Conservation (phyloP, 2,888 invertebrate species). For the Pristionchus maxplancki region DNA sequence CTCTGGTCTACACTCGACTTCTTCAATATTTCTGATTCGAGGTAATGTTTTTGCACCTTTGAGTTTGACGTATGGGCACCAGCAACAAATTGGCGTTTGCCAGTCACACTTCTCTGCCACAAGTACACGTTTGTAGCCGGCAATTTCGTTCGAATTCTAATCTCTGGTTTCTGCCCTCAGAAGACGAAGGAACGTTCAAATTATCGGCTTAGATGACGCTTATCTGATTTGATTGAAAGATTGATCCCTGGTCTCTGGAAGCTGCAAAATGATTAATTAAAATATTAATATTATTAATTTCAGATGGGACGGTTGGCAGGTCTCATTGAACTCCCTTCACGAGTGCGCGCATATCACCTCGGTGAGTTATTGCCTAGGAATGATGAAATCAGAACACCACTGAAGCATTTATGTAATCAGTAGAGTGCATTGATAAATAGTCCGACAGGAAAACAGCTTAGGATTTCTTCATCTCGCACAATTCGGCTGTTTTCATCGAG, state of each 20-base stretch:
- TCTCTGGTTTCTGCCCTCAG: background rate
- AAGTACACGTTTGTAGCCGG: background rate
- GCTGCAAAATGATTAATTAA: background rate
- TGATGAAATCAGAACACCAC: too few relatives aligned
- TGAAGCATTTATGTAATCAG: background rate
- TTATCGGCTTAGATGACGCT: background rate
- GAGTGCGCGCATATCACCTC: slow-evolving; percentile 70
- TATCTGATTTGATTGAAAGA: background rate
- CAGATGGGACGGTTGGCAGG: slow-evolving; percentile 61
- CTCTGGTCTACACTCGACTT: slow-evolving; percentile 63
- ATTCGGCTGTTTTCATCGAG: too few relatives aligned
- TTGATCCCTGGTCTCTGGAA: background rate
- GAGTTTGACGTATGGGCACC: background rate
- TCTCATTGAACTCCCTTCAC: slow-evolving; percentile 61
- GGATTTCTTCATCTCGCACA: background rate
- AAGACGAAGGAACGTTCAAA: background rate
- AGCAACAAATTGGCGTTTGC: background rate
- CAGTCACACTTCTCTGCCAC: background rate
- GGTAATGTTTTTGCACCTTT: background rate
- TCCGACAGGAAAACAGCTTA: background rate
- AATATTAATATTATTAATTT: background rate
- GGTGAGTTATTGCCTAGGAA: slow-evolving; percentile 53
- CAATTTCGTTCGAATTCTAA: background rate
- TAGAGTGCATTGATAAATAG: background rate
- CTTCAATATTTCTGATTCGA: background rate